Conservation (phyloP, 2,113 vertebrate species). For the Synchiropus splendidus region DNA sequence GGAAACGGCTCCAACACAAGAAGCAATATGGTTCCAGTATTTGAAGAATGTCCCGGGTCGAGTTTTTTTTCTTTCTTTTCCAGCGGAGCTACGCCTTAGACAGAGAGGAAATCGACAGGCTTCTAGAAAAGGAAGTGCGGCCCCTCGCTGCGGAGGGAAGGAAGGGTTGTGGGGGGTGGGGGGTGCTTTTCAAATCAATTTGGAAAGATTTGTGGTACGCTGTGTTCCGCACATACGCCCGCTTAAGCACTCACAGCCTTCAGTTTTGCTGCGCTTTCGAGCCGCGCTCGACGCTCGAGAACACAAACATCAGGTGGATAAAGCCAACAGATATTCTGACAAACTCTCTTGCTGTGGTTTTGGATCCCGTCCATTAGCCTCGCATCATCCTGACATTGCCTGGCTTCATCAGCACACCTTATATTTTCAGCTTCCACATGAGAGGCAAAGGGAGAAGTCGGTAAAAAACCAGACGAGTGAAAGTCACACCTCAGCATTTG, state of each 20-base stretch:
- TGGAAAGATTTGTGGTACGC: conserved; percentile 27
- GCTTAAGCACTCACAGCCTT: not conserved
- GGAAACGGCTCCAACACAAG: not conserved
- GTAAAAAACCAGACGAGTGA: too few relatives aligned
- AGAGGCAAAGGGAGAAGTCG: too few relatives aligned
- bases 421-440: too few relatives aligned
- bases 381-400: too few relatives aligned
- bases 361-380: too few relatives aligned
- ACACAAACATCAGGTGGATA: too few relatives aligned
- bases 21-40: conserved; percentile 1
- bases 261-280: not conserved
- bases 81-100: conserved; percentile 26
- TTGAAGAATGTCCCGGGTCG: conserved; percentile 8
- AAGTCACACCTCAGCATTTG: too few relatives aligned
- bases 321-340: too few relatives aligned
- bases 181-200: conserved; percentile 38
- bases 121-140: conserved; percentile 51
- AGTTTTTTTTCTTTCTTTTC: conserved; percentile 15
- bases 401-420: too few relatives aligned
- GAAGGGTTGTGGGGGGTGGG: conserved; percentile 41
- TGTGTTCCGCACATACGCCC: conserved; percentile 25
- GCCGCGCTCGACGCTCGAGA: too few relatives aligned
- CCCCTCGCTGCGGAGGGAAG: conserved; percentile 37
- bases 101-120: conserved; percentile 54
- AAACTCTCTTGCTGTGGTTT: too few relatives aligned